Evolutionary conservation across 2,888 invertebrate genomes (phyloP).

Genomic region (Amiota minor): DNA sequence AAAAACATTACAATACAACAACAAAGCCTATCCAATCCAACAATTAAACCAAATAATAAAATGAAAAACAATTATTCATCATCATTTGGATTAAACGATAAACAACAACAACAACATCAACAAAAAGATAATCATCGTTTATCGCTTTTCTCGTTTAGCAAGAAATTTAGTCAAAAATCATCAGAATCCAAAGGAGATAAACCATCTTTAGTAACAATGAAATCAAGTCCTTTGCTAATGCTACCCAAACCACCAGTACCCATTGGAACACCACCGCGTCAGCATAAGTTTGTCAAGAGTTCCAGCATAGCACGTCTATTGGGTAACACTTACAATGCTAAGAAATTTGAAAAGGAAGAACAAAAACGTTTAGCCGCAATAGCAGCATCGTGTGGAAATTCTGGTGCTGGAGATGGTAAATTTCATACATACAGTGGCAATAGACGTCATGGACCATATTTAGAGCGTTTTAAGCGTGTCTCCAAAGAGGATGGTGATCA

Average conservation of each 20-base stretch:
- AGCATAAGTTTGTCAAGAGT: conserved; percentile 71
- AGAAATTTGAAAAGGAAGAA: conserved; percentile 70
- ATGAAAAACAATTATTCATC: not conserved
- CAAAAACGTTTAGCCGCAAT: conserved; percentile 54
- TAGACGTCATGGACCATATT: conserved; percentile 59
- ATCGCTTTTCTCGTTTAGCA: conserved; percentile 57
- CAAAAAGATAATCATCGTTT: conserved; percentile 43
- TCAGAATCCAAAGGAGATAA: conserved; percentile 34
- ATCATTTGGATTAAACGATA: not conserved
- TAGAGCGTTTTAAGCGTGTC: conserved; percentile 70
- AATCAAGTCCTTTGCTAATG: conserved; percentile 36
- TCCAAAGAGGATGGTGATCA: conserved; percentile 69
- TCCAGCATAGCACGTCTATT: conserved; percentile 71
- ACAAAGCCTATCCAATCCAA: conserved; percentile 44
- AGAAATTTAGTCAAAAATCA: conserved; percentile 46
- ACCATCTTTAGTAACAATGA: conserved; percentile 9
- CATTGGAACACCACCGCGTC: conserved; percentile 63
- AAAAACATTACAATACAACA: conserved; percentile 45
- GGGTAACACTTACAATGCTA: conserved; percentile 73
- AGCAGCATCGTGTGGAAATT: too few relatives aligned
- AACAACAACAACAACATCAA: conserved; percentile 28
- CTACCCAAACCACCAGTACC: conserved; percentile 48
- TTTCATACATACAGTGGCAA: conserved; percentile 70
- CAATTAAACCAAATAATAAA: conserved; percentile 15
- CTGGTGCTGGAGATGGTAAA: conserved; percentile 55